Conservation (phyloP, 2,888 invertebrate species). For the Drosophila setosimentum region DNA sequence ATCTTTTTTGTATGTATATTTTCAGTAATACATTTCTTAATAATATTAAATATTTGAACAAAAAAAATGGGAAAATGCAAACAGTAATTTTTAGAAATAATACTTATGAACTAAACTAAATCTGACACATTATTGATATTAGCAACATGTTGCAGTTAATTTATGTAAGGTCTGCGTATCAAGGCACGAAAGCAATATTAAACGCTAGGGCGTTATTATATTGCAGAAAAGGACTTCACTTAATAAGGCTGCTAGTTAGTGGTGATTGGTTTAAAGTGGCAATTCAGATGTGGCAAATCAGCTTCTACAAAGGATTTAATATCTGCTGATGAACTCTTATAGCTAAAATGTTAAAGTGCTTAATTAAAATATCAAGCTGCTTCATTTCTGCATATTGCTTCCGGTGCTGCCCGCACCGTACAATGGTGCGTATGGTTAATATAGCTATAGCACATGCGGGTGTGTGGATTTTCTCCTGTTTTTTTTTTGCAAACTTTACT, state of each 20-base stretch:
- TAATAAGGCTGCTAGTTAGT: too few relatives aligned
- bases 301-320: neutral
- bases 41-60: too few relatives aligned
- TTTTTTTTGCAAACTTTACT: neutral
- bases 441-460: constrained; percentile 28
- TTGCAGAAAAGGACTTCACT: neutral
- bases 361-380: constrained; percentile 7
- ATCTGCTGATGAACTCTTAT: neutral
- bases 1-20: too few relatives aligned
- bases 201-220: neutral
- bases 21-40: too few relatives aligned
- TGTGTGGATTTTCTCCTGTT: neutral
- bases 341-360: neutral
- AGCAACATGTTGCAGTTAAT: neutral
- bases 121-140: neutral
- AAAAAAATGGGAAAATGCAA: too few relatives aligned
- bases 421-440: constrained; percentile 55
- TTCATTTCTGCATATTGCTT: constrained; percentile 22
- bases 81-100: too few relatives aligned
- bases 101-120: too few relatives aligned
- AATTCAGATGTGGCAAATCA: neutral
- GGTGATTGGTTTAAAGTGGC: neutral
- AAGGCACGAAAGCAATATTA: neutral
- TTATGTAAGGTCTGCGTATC: neutral
- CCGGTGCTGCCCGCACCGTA: constrained; percentile 11